Conservation (phyloP, 2,888 invertebrate species). For the Protonemura montana region DNA sequence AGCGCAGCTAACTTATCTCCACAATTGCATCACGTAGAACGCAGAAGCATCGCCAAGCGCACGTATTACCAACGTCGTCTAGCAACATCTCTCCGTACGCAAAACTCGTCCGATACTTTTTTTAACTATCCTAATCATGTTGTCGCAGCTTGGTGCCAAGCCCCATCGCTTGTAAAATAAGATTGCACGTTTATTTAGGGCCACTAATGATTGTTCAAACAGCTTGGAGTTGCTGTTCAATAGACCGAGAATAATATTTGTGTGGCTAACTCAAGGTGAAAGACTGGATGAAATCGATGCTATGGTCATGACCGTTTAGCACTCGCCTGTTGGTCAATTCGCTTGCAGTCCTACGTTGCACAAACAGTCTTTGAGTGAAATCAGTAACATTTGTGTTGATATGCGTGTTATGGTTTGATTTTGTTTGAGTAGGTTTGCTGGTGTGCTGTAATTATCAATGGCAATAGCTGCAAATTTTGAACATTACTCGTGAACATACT, state of each 20-base stretch:
- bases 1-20: not conserved
- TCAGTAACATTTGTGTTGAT: not conserved
- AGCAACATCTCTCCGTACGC: not conserved
- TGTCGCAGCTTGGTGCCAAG: not conserved
- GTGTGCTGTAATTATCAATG: too few relatives aligned
- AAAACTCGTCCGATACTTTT: not conserved
- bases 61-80: not conserved
- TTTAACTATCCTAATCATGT: not conserved
- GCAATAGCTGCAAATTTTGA: too few relatives aligned
- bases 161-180: not conserved
- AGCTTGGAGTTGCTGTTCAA: not conserved
- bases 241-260: not conserved
- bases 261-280: not conserved
- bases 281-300: not conserved
- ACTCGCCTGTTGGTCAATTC: not conserved
- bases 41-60: not conserved
- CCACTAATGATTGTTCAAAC: not conserved
- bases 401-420: not conserved
- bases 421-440: too few relatives aligned
- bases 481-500: too few relatives aligned
- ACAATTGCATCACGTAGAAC: not conserved
- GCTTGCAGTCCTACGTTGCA: not conserved
- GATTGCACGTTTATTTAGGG: slow-evolving; percentile 12
- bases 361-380: not conserved
- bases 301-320: not conserved